Evolutionary conservation across 2,797 vertebrate species (phyloP), one percentile per base, ranked within the genome.

Genomic region (Anableps anableps): DNA sequence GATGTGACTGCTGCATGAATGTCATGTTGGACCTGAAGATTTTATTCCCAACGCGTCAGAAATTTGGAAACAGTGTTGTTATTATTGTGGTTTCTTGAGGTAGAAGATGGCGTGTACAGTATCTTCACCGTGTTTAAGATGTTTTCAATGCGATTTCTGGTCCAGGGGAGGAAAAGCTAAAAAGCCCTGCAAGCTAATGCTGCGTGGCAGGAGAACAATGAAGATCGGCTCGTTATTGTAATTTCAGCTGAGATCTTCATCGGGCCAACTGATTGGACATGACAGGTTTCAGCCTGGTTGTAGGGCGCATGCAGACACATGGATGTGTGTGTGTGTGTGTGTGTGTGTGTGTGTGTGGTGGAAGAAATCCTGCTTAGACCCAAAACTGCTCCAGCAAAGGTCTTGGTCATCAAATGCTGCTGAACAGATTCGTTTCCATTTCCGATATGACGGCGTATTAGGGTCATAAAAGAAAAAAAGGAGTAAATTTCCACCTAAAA

Each of bases 191-290:
- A n/a, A 75, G 87, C 82, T 86, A 87, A 89, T 85, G 72, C 75
- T 77, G 81, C 38, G 34, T 43, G 81, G 84, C 85, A 86, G 82
- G 66, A 21, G 80, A 78, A 89, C 88, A 88, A 91, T 88, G 79
- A 81, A 75, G 84, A 64, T 64, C 74, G 82, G 84, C 75, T 81
- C 78, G 86, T 95, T 95, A 96, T 88, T 92, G 83, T 96, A 95
- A 97, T 96, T 89, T 51, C 86, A 70, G 66, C 66, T 95, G 95
- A 96, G 92, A 92, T 95, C 87, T 94, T 90, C 89, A 88, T 91
- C 82, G 93, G 95, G 94, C 91, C 87, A 88, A 94, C 84, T 96
- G 95, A 97, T 97, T 19, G 5, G 88, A 93, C 89, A 87, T 96
- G 96, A 96, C 96, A 95, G 68, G 41, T 16, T 43, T 4, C 29